phyloP scores from a whole-genome alignment of 1,140 invertebrate species.

The Harlomillsia oculata region DNA sequence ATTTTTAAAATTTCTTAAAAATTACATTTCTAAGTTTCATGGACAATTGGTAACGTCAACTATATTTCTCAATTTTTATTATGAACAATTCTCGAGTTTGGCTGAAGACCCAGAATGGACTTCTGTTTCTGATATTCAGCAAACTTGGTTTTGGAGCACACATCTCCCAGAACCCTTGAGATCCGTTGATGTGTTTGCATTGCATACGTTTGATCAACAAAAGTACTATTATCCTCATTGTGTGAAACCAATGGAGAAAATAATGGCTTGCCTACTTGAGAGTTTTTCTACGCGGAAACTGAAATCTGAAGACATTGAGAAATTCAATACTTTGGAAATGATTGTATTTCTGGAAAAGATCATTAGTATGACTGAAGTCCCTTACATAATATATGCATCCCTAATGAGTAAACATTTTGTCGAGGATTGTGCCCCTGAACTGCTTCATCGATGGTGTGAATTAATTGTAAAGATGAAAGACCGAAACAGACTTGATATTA shows the following conservation, averaged over 20 bases:
- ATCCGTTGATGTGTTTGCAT: not conserved
- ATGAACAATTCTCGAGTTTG: conserved; percentile 20
- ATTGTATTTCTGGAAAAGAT: conserved; percentile 28
- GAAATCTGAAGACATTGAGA: not conserved
- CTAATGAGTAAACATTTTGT: conserved; percentile 2
- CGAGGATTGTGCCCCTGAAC: conserved; percentile 35
- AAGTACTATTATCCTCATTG: not conserved
- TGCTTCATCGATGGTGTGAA: conserved; percentile 43
- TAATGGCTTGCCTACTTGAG: too few relatives aligned
- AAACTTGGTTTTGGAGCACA: not conserved
- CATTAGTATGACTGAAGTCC: not conserved
- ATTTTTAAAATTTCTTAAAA: conserved; percentile 39
- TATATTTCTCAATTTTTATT: conserved; percentile 35
- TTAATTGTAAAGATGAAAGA: conserved; percentile 40
- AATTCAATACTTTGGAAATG: conserved; percentile 6
- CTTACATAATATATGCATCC: too few relatives aligned
- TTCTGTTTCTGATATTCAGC: not conserved
- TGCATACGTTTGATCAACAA: not conserved
- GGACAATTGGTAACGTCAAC: conserved; percentile 40
- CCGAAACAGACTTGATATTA: conserved; percentile 32
- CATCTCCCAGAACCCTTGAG: conserved; percentile 4
- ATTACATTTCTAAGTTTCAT: conserved; percentile 37
- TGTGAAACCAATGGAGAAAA: conserved; percentile 1
- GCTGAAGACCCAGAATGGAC: not conserved
- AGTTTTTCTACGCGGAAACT: not conserved